phyloP scores from a whole-genome alignment of 2,113 vertebrate species.

The Micromys minutus region DNA sequence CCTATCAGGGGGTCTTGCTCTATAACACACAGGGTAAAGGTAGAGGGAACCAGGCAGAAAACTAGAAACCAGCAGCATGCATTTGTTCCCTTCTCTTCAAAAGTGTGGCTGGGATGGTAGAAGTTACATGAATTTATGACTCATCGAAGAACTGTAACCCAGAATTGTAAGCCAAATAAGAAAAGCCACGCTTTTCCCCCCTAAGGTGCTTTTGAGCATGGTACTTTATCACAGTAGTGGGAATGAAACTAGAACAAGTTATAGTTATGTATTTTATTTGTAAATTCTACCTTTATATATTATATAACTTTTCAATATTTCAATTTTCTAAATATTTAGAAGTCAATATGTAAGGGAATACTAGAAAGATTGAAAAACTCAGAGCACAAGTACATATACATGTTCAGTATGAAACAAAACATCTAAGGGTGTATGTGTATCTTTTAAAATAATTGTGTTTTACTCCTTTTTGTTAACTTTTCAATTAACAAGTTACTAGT shows the following conservation, averaged over 20 bases:
- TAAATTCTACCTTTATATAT: neutral
- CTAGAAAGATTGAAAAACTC: neutral
- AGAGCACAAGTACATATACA: neutral
- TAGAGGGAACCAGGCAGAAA: neutral
- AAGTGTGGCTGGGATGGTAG: neutral
- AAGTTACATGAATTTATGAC: neutral
- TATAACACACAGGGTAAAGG: neutral
- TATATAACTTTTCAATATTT: neutral
- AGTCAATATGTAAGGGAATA: neutral
- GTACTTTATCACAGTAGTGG: neutral
- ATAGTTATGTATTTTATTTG: neutral
- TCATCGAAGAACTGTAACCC: neutral
- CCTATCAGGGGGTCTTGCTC: neutral
- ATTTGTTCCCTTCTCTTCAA: neutral
- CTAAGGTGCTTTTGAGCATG: neutral
- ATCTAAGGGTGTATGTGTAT: neutral
- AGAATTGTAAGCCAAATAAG: too few species aligned
- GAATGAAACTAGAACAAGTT: neutral
- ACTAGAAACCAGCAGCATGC: too few species aligned
- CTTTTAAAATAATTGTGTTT: slow-evolving; percentile 21
- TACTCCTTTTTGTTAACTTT: slow-evolving; percentile 28
- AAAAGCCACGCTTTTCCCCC: neutral
- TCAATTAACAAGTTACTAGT: neutral
- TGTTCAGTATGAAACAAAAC: slow-evolving; percentile 20
- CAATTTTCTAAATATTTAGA: neutral